Base-by-base conservation (phyloP, 2,888 invertebrate species). In the Tipula unca region DNA sequence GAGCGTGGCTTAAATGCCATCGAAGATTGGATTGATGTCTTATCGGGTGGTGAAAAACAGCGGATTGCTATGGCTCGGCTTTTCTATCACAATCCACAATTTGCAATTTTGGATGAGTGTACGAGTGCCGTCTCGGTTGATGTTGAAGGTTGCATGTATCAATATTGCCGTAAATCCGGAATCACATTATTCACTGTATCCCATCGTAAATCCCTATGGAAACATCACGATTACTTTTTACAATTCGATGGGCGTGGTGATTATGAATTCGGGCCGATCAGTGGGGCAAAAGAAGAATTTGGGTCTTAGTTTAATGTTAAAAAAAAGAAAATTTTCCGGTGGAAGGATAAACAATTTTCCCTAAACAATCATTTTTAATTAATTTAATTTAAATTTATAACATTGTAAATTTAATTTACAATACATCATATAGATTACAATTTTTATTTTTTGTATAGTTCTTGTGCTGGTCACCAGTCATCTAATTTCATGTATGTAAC, bases 81-180 rank as follows among this genome's bases (percentile, higher is more conserved):
- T 87, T 98, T 99, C 92, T 99, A 99, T 92, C 98, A 99, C 91
- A 94, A 94, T 89, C 99, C 99, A 0, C 98, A 99, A 91, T 99
- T 99, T 92, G 99, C 99, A 13, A 99, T 99, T 89, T 92, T 99
- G 88, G 99, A 99, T 89, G 99, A 99, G 91, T 99, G 99, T 90
- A 99, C 99, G 0, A 98, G 98, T 90, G 99, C 99, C 0, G 99
- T 99, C 0, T 98, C 98, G 85, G 97, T 99, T 0, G 99, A 99
- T 90, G 99, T 99, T 0, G 99, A 99, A 90, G 98, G 98, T 35
- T 95, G 95, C 87, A 99, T 99, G 96, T 99, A 99, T 90, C 95
- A 95, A 88, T 97, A 98, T 91, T 98, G 98, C 89, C 93, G 96
- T 88, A 94, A 96, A 92, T 94, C 94, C 87, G 89, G 90, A 86